These are phyloP conservation scores for Hyles lineata DNA, from an alignment of 2,888 invertebrate genomes.

Conservation along the genomic window DNA sequence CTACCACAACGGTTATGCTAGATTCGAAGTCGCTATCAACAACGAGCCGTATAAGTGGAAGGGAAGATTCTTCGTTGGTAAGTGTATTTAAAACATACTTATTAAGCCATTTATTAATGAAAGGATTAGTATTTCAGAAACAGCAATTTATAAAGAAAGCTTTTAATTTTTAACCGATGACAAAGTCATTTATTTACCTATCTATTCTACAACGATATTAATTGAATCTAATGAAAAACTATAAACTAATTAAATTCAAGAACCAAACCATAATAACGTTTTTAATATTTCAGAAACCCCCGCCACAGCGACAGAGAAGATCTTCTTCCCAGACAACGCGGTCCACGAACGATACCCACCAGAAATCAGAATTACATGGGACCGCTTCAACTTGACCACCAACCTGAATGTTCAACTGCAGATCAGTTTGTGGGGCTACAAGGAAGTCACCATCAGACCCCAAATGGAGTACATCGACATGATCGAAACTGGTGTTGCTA, in stretches of 20 bases:
- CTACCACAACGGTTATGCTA: constrained; percentile 94
- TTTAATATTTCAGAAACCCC: constrained; percentile 90
- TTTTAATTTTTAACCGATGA: no score
- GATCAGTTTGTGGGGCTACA: constrained; percentile 95
- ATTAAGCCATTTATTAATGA: background rate
- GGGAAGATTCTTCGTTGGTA: constrained; percentile 96
- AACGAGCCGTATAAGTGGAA: constrained; percentile 94
- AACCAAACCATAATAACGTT: background rate
- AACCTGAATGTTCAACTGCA: constrained; percentile 90
- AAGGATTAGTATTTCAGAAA: no score
- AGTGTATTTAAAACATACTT: constrained; percentile 53
- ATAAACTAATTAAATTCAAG: no score
- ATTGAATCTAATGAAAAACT: no score
- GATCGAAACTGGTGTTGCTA: constrained; percentile 87
- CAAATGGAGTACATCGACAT: constrained; percentile 92
- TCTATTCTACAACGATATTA: no score
- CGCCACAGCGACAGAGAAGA: constrained; percentile 92
- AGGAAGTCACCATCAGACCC: constrained; percentile 92
- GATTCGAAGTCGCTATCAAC: constrained; percentile 93
- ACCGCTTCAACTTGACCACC: constrained; percentile 92
- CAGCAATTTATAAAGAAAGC: no score
- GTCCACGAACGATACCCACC: constrained; percentile 90
- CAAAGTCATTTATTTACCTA: no score
- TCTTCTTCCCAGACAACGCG: constrained; percentile 90
- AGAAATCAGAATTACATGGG: constrained; percentile 93